phyloP scores from a whole-genome alignment of 2,888 invertebrate species.

The Tetragnatha montana region DNA sequence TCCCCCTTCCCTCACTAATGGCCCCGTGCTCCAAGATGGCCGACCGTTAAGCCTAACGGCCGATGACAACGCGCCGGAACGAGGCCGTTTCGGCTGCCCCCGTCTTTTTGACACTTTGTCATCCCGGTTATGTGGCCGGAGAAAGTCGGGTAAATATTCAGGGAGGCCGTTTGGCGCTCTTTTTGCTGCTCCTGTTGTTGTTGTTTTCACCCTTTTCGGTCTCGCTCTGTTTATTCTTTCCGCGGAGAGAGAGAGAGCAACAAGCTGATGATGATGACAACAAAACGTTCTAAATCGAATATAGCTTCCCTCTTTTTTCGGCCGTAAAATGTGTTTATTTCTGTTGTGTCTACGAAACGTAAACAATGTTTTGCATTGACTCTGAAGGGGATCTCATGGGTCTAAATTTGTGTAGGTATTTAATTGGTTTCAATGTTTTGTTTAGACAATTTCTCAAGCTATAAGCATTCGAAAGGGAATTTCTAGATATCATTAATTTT shows the following conservation, averaged over 20 bases:
- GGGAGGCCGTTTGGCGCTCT: conserved; percentile 22
- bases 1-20: conserved; percentile 25
- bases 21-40: conserved; percentile 69
- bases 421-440: too few species aligned
- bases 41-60: conserved; percentile 71
- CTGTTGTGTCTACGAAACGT: not conserved
- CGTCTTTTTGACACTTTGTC: conserved; percentile 56
- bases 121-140: not conserved
- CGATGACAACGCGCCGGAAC: conserved; percentile 68
- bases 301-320: not conserved
- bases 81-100: conserved; percentile 54
- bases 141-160: conserved; percentile 58
- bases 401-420: too few species aligned
- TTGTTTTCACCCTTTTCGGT: conserved; percentile 24
- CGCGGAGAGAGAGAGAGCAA: conserved; percentile 3
- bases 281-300: not conserved
- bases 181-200: conserved; percentile 17
- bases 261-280: not conserved
- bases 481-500: too few species aligned
- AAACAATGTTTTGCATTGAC: too few species aligned
- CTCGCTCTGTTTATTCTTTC: conserved; percentile 43
- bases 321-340: not conserved
- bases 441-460: too few species aligned
- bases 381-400: too few species aligned
- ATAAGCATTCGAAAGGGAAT: too few species aligned